A percentile compares a stretch with the other conserved stretches of the same genome.
Conservation (phyloP, 2,888 invertebrate species). For the Pyralis farinalis region DNA sequence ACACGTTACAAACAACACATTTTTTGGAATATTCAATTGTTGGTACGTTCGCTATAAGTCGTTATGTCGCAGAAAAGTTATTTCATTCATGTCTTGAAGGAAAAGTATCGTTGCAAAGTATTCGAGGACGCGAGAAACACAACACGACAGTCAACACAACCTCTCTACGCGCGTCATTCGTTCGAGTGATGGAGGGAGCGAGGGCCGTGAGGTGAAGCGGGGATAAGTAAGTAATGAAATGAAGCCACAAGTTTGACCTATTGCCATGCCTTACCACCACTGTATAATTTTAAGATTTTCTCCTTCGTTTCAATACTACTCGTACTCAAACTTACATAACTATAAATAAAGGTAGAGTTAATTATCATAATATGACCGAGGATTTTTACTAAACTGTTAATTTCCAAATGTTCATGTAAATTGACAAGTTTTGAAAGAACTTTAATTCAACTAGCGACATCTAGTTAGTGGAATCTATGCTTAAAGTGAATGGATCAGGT, state of each 20-base stretch:
- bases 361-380: too few species aligned
- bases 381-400: too few species aligned
- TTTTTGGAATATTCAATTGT: constrained; percentile 44
- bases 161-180: constrained; percentile 67
- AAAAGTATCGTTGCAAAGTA: constrained; percentile 41
- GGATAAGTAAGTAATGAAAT: constrained; percentile 68
- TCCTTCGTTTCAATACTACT: neutral
- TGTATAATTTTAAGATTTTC: constrained; percentile 7
- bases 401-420: too few species aligned
- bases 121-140: constrained; percentile 65
- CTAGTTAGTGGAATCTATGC: constrained; percentile 1
- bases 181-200: too few species aligned
- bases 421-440: too few species aligned
- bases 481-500: too few species aligned
- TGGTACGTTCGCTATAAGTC: constrained; percentile 23
- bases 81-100: constrained; percentile 51
- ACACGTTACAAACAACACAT: constrained; percentile 20
- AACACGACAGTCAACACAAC: constrained; percentile 57
- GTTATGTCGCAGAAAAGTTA: constrained; percentile 32
- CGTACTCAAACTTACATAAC: too few species aligned
- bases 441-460: constrained; percentile 2
- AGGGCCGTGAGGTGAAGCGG: constrained; percentile 53
- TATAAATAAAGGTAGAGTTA: too few species aligned
- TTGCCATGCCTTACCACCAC: constrained; percentile 25
- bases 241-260: constrained; percentile 59